Evolutionary conservation across 2,113 vertebrate genomes (phyloP), one percentile per base, ranked within the genome.

Genomic region (Polypterus bichir): DNA sequence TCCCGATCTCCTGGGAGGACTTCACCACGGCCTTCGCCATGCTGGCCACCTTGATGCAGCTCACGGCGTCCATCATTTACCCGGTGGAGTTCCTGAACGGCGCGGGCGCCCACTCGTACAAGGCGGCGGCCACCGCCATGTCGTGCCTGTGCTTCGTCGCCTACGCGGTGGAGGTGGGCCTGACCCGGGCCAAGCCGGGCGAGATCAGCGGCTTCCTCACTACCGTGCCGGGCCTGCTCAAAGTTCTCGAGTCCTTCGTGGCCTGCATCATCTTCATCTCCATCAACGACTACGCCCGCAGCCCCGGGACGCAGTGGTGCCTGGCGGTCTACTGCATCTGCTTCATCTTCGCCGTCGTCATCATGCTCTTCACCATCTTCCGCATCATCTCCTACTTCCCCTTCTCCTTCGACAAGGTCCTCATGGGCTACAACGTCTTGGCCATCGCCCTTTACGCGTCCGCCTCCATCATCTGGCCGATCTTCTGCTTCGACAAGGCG

Each of bases 1-100:
- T 93, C 64, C 86, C 86, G 0, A 78, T 93, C 61, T 92, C 91
- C 73, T 94, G 92, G 92, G 79, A 84, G 0, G 89, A 92, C 72
- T 90, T 94, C 77, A 93, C 86, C 1, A 70, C 82, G 0, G 84
- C 87, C 9, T 92, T 89, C 63, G 80, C 88, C 70, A 89, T 93
- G 90, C 65, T 92, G 73, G 86, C 89, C 0, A 62, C 83, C 0
- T 62, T 94, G 44, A 88, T 93, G 92, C 69, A 88, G 68, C 72
- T 93, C 65, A 81, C 89, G 7, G 73, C 84, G 3, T 90, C 90
- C 0, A 72, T 91, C 63, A 74, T 94, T 64, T 94, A 83, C 68
- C 84, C 92, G 0, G 6, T 81, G 59, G 71, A 71, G 71, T 89
- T 47, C 45, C 73, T 82, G 62, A 4, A 62, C 7, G 75, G 69